These are phyloP conservation scores for Cryptophagus acutangulus DNA, from an alignment of 2,888 invertebrate genomes.

Conservation along the genomic window DNA sequence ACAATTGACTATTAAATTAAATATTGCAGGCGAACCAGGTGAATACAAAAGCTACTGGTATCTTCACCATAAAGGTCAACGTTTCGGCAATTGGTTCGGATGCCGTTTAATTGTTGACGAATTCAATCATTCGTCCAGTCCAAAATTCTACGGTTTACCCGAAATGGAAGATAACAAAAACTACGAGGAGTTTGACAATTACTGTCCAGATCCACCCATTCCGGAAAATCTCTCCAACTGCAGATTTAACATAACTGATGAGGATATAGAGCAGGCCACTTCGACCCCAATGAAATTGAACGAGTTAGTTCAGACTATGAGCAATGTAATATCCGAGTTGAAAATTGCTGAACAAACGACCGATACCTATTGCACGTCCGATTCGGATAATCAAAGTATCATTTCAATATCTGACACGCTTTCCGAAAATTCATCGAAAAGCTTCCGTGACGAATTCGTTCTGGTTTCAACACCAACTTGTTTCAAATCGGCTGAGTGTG, in stretches of 20 bases:
- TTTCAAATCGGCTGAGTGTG: conserved; percentile 27
- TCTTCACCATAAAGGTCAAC: conserved; percentile 44
- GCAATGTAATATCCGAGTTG: too few species aligned
- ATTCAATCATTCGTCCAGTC: too few species aligned
- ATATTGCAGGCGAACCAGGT: conserved; percentile 29
- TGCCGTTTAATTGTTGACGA: conserved; percentile 44
- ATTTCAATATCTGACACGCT: conserved; percentile 33
- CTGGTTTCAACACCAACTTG: conserved; percentile 36
- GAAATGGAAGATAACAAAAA: too few species aligned
- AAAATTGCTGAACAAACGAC: too few species aligned
- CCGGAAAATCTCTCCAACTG: too few species aligned
- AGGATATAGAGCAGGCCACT: too few species aligned
- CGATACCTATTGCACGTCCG: conserved; percentile 31
- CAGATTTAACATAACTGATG: too few species aligned
- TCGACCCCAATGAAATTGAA: too few species aligned
- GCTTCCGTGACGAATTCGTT: conserved; percentile 38
- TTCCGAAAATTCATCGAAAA: conserved; percentile 30
- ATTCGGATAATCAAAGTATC: conserved; percentile 42
- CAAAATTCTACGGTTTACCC: too few species aligned
- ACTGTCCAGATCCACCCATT: too few species aligned
- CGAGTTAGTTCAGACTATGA: too few species aligned
- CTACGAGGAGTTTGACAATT: too few species aligned
- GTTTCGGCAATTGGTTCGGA: conserved; percentile 47
- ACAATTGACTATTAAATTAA: not conserved
- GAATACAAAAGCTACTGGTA: conserved; percentile 49